Base-by-base conservation (phyloP, 2,888 invertebrate species). In the Leptopilina drosophilae region DNA sequence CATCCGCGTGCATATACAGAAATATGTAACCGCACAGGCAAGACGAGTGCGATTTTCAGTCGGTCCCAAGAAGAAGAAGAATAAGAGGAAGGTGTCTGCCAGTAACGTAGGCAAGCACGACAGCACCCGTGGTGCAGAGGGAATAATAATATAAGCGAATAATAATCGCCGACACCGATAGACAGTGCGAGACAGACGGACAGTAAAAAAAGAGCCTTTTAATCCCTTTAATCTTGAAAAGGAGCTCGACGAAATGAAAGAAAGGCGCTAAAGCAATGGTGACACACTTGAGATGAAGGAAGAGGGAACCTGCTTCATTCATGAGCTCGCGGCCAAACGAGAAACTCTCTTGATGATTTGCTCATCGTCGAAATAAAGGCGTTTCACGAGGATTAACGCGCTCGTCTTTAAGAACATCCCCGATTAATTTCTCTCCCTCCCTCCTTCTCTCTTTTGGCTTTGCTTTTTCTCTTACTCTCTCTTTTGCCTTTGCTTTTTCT, bases 1-100 rank as follows among this genome's bases (percentile, higher is more conserved):
- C 89, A 90, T 89, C 88, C 89, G 88, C 83, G 83, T 85, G 83
- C 66, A 62, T 53, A 73, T 12, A 49, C 11, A 49, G 49, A 49
- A 49, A 49, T 80, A 77, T 76, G 77, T 82, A 81, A 64, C 76
- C 69, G 20, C 20, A 62, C 80, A 82, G 76, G 81, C 78, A 3
- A 81, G 82, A 79, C 81, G 78, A 83, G 80, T 79, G 82, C 83
- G 80, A 84, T 85, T 83, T 85, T 82, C 84, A 81, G 78, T 79
- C 81, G 62, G 46, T 53, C 64, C 26, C 66, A 79, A 78, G 46
- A 20, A 33, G 33, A 33, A 33, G 33, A 33, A 33, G 42, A 64
- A 49, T 59, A 76, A 76, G 46, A 76, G 64, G 69, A 76, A 76
- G 69, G 69, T 69, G 69, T 53, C 69, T 53, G 53, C 49, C 69